Evolutionary conservation across 2,888 invertebrate genomes (phyloP), one percentile per base, ranked within the genome.

Genomic region (Tholera decimalis): DNA sequence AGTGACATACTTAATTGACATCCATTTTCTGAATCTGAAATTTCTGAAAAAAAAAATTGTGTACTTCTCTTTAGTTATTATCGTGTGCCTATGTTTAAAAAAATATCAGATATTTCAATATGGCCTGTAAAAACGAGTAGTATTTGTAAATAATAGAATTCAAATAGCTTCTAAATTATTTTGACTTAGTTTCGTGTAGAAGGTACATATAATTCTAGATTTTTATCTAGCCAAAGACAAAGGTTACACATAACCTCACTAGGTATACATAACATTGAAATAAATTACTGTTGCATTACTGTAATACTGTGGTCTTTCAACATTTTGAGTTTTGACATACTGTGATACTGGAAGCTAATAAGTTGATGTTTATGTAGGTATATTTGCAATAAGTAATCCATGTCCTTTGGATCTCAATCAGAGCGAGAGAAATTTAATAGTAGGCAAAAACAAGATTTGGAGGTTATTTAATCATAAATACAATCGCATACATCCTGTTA

Each of bases 211-310:
- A 18, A 35, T 35, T 49, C 18, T 7, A 7, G 13, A 30, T 49
- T 6, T 6, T 18, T 49, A 30, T 15, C 13, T 30, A 7, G 3
- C 20, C 49, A 49, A 6, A 30, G 47, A 49, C 47, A 30, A 20
- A 20, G 8, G 20, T 49, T 49, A 20, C 49, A 49, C 49, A 49
- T 49, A 49, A 49, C 49, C 49, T 50, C 44, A 24, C 18, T 30
- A 35, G 1, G 5, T 15, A 35, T 6, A 6, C 35, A 33, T 33
- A 13, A 3, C 13, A 33, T 13, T 13, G 13, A 15, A 33, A 33
- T n/a, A n/a, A n/a, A n/a, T n/a, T n/a, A n/a, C n/a, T n/a, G n/a
- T n/a, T n/a, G n/a, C n/a, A n/a, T n/a, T n/a, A n/a, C n/a, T n/a
- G n/a, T n/a, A n/a, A n/a, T n/a, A n/a, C n/a, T n/a, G n/a, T n/a